A percentile compares a stretch with the other conserved stretches of the same genome.
phyloP scores from a whole-genome alignment of 2,888 invertebrate genomes.

The Dione vanillae region DNA sequence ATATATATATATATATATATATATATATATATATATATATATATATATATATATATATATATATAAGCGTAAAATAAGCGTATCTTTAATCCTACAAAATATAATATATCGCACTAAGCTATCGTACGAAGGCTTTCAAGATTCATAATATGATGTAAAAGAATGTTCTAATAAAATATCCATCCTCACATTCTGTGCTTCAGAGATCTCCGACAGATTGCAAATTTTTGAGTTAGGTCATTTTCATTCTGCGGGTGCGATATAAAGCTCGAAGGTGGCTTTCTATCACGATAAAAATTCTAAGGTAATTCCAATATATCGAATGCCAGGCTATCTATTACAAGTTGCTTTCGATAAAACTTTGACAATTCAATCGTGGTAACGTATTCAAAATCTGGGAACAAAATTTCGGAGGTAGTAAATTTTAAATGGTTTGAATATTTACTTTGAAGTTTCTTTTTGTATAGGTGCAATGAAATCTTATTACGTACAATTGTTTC shows the following conservation, averaged over 20 bases:
- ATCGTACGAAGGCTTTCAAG: not conserved
- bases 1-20: too few species aligned
- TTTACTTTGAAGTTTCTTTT: too few species aligned
- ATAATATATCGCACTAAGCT: too few species aligned
- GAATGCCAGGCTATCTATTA: not conserved
- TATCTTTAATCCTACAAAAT: too few species aligned
- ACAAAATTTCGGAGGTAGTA: not conserved
- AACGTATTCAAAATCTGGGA: not conserved
- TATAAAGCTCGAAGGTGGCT: slow-evolving; percentile 13
- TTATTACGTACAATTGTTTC: too few species aligned
- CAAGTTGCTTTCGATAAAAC: slow-evolving; percentile 7
- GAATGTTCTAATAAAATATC: not conserved
- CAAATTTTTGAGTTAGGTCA: not conserved
- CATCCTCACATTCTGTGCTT: not conserved
- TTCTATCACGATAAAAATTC: slow-evolving; percentile 19
- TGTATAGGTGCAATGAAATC: too few species aligned
- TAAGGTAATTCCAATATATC: not conserved
- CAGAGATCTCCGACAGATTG: not conserved
- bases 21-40: too few species aligned
- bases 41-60: too few species aligned
- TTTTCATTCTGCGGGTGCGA: slow-evolving; percentile 4
- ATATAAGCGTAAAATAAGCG: too few species aligned
- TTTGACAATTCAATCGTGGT: not conserved
- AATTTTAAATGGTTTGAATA: not conserved
- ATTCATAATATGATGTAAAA: not conserved